phyloP scores from a whole-genome alignment of 2,888 invertebrate species.

The Monochamus alternatus region DNA sequence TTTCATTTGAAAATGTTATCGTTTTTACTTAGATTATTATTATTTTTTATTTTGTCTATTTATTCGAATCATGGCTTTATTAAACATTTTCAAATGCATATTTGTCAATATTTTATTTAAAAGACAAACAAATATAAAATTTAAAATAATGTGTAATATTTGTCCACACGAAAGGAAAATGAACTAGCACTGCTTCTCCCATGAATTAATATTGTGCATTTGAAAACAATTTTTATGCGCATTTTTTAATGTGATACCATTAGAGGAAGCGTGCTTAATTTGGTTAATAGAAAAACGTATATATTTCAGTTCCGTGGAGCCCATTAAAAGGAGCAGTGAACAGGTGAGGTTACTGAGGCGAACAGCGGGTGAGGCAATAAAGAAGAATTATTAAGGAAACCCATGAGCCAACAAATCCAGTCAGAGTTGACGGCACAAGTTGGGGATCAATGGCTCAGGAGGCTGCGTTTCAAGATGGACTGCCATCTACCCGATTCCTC shows the following conservation, averaged over 20 bases:
- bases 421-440: constrained; percentile 71
- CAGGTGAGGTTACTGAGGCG: constrained; percentile 54
- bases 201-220: neutral
- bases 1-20: too few species aligned
- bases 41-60: too few species aligned
- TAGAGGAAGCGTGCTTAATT: neutral
- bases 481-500: constrained; percentile 34
- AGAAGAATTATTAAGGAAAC: constrained; percentile 72
- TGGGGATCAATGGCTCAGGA: constrained; percentile 71
- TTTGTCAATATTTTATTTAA: too few species aligned
- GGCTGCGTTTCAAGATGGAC: constrained; percentile 44
- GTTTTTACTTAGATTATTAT: too few species aligned
- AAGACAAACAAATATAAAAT: too few species aligned
- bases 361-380: constrained; percentile 68
- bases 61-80: too few species aligned
- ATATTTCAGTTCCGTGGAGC: constrained; percentile 18
- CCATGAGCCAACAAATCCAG: constrained; percentile 71
- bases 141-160: too few species aligned
- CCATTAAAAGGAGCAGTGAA: constrained; percentile 42
- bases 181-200: too few species aligned
- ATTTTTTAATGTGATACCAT: neutral
- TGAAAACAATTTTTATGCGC: neutral
- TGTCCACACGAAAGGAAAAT: too few species aligned
- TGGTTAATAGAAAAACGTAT: constrained; percentile 7
- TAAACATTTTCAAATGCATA: too few species aligned